Evolutionary conservation across 2,113 vertebrate species (phyloP), one percentile per base, ranked within the genome.

Genomic region (Zosterops borbonicus): DNA sequence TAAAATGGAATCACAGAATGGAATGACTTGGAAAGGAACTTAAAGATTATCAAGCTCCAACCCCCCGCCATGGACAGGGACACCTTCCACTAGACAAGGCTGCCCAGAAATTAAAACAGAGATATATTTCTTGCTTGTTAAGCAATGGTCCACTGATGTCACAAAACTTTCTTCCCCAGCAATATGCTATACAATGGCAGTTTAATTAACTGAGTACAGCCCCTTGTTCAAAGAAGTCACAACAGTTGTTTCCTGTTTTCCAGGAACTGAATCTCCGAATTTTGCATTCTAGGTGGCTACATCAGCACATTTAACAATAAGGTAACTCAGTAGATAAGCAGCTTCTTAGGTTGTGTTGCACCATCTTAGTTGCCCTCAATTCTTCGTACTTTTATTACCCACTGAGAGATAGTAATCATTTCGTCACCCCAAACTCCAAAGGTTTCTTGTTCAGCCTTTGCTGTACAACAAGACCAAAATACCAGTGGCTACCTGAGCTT

Each of bases 401-500:
- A 9, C 0, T 55, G 25, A 37, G 42, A 62, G n/a, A 27, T 2
- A 20, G 23, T 10, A 39, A 41, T 25, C 9, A 49, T 25, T 31
- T 55, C 63, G 59, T 86, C 71, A 81, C 42, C 23, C 27, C 63
- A 77, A 83, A 83, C 9, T 8, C 23, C 77, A 44, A 33, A 69
- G 6, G 25, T 64, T 87, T 85, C 80, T 92, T 21, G 4, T 22
- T 89, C 59, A 70, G 29, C 55, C 78, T 55, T 52, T 52, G 29
- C 67, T 44, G 21, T 19, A 63, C 83, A 83, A 59, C 35, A 47
- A 49, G 39, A 69, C 8, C 9, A 6, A 81, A 39, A 12, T 1
- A n/a, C 3, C 17, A 63, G 58, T 10, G 50, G 39, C 62, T 73
- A 99, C 99, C 99, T 99, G 99, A 13, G 99, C 99, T 96, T 99